These are phyloP conservation scores for Drosophila macrothrix DNA, from an alignment of 2,888 invertebrate genomes.

Conservation along the genomic window DNA sequence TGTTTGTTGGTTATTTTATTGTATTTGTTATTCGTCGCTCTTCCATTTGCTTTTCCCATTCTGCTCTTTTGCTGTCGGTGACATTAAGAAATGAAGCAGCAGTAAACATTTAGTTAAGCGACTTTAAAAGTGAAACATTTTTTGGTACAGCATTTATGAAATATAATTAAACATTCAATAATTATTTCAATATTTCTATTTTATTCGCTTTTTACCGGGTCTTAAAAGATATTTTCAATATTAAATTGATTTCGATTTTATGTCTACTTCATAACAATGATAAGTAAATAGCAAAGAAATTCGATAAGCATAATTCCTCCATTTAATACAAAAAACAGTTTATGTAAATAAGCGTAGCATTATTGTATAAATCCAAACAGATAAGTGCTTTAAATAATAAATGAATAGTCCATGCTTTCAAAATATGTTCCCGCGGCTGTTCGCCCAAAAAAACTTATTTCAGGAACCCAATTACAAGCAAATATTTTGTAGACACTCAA, in stretches of 20 bases:
- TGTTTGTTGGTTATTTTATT: slow-evolving; percentile 73
- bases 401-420: slow-evolving; percentile 56
- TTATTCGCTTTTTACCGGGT: not conserved
- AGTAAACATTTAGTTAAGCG: not conserved
- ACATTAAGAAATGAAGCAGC: slow-evolving; percentile 8
- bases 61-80: slow-evolving; percentile 31
- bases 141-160: not conserved
- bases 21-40: slow-evolving; percentile 63
- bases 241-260: not conserved
- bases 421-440: slow-evolving; percentile 25
- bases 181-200: not conserved
- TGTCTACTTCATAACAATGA: not conserved
- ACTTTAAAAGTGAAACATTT: not conserved
- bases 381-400: slow-evolving; percentile 49
- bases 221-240: not conserved
- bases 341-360: slow-evolving; percentile 10
- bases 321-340: not conserved
- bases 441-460: slow-evolving; percentile 8
- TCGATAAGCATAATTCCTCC: not conserved
- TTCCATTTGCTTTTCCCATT: slow-evolving; percentile 35
- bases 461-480: slow-evolving; percentile 61
- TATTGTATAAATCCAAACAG: slow-evolving; percentile 24
- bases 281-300: not conserved
- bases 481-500: slow-evolving; percentile 57
- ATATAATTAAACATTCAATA: not conserved